A percentile compares a stretch with the other conserved stretches of the same genome.
Conservation (phyloP, 2,888 invertebrate species). For the Apeira syringaria region DNA sequence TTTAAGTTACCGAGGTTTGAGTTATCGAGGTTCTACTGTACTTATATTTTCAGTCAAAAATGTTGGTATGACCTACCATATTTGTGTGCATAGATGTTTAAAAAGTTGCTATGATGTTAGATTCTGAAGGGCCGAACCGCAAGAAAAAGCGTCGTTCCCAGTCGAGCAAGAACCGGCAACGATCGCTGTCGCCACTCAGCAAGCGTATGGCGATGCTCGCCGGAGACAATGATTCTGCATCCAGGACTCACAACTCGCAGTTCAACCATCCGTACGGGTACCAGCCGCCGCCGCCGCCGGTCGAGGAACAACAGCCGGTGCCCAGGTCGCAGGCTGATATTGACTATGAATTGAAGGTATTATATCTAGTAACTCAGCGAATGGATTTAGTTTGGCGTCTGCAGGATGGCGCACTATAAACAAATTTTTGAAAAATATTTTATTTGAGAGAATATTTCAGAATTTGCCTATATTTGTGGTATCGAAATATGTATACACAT, state of each 20-base stretch:
- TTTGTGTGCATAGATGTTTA: slow-evolving; percentile 1
- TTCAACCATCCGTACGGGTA: slow-evolving; percentile 87
- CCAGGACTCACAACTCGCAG: slow-evolving; percentile 83
- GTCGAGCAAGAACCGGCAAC: slow-evolving; percentile 85
- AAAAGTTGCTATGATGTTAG: slow-evolving; percentile 40
- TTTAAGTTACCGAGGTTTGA: no score
- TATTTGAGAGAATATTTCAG: no score
- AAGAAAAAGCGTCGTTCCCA: slow-evolving; percentile 85
- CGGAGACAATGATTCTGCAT: slow-evolving; percentile 75
- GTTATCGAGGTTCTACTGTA: no score
- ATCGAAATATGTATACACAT: no score
- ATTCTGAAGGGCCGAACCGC: slow-evolving; percentile 78
- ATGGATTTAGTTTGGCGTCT: no score
- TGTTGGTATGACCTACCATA: neutral
- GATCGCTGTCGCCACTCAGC: slow-evolving; percentile 91
- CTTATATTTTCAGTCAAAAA: no score
- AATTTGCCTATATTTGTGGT: no score
- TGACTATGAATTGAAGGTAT: slow-evolving; percentile 87
- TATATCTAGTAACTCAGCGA: no score
- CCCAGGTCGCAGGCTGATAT: slow-evolving; percentile 74
- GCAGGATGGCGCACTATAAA: no score
- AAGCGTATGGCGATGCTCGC: slow-evolving; percentile 90
- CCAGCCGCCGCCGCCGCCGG: slow-evolving; percentile 81
- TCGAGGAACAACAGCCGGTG: slow-evolving; percentile 62
- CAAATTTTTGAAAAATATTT: no score